These are phyloP conservation scores for Drosophila carrolli DNA, from an alignment of 1,140 invertebrate genomes.

Conservation along the genomic window DNA sequence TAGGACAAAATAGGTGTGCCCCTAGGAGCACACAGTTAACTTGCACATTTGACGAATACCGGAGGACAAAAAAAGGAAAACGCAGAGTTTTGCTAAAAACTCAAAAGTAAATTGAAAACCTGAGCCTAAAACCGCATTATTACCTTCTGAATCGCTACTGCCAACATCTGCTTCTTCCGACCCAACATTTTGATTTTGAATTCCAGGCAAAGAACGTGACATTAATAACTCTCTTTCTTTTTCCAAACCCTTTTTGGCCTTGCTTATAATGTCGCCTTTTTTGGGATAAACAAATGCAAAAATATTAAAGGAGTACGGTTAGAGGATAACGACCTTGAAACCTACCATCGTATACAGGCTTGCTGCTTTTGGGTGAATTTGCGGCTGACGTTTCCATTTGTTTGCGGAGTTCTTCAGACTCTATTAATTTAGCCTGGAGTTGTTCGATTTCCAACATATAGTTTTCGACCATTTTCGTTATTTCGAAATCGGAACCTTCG, in stretches of 20 bases:
- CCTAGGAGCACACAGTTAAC: too few relatives aligned
- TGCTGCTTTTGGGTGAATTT: constrained; percentile 23
- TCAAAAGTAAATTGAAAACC: too few relatives aligned
- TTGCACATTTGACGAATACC: too few relatives aligned
- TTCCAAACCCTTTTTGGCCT: constrained; percentile 86
- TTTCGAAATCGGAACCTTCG: constrained; percentile 85
- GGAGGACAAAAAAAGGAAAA: too few relatives aligned
- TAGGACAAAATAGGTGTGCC: too few relatives aligned
- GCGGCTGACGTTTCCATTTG: constrained; percentile 85
- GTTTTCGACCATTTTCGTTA: constrained; percentile 90
- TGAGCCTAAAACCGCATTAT: too few relatives aligned
- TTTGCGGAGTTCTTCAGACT: constrained; percentile 94
- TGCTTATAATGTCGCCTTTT: constrained; percentile 84
- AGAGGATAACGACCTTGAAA: not conserved
- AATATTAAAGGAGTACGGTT: not conserved
- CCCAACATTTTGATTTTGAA: constrained; percentile 85
- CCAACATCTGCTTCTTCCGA: constrained; percentile 84
- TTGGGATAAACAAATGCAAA: not conserved
- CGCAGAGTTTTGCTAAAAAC: too few relatives aligned
- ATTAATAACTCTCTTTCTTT: constrained; percentile 83
- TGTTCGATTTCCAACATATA: constrained; percentile 97
- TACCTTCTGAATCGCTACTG: constrained; percentile 86
- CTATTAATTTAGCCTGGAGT: constrained; percentile 93
- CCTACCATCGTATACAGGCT: constrained; percentile 53
- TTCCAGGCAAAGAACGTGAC: constrained; percentile 66